Conservation (phyloP, 1,140 invertebrate species). For the Tetramorium simillimum region DNA sequence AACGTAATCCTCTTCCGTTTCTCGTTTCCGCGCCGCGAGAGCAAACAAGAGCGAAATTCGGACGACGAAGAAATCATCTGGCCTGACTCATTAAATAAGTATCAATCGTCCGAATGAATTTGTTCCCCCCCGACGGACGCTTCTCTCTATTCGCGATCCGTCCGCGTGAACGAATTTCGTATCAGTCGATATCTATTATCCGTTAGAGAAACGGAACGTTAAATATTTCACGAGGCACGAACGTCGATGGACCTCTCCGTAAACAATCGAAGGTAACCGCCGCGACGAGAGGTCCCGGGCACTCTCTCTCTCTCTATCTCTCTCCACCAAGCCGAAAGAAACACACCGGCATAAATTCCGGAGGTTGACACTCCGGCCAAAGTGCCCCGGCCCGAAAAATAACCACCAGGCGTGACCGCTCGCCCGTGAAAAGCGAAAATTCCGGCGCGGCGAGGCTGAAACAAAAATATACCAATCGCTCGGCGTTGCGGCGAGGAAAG, state of each 20-base stretch:
- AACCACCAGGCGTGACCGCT: not conserved
- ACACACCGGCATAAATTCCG: constrained; percentile 42
- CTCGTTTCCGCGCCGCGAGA: not conserved
- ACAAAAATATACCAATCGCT: constrained; percentile 47
- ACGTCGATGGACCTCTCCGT: constrained; percentile 15
- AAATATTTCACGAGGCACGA: constrained; percentile 45
- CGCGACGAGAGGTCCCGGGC: not conserved
- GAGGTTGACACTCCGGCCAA: constrained; percentile 17
- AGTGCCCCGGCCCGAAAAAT: constrained; percentile 31
- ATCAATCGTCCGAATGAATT: not conserved
- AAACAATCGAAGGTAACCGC: constrained; percentile 30
- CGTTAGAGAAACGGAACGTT: not conserved
- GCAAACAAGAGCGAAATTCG: not conserved
- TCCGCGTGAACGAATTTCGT: not conserved
- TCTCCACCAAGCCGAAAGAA: constrained; percentile 36
- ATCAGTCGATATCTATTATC: not conserved
- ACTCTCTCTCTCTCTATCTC: too few relatives aligned
- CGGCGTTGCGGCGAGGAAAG: not conserved
- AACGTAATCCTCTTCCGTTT: not conserved
- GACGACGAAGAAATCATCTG: not conserved
- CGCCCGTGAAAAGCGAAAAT: constrained; percentile 24
- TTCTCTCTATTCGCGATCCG: constrained; percentile 2
- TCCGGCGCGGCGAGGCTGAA: not conserved
- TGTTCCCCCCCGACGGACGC: not conserved
- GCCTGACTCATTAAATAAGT: not conserved